Evolutionary conservation across 2,113 vertebrate genomes (phyloP), one percentile per base, ranked within the genome.

Genomic region (Vanacampus margaritifer): DNA sequence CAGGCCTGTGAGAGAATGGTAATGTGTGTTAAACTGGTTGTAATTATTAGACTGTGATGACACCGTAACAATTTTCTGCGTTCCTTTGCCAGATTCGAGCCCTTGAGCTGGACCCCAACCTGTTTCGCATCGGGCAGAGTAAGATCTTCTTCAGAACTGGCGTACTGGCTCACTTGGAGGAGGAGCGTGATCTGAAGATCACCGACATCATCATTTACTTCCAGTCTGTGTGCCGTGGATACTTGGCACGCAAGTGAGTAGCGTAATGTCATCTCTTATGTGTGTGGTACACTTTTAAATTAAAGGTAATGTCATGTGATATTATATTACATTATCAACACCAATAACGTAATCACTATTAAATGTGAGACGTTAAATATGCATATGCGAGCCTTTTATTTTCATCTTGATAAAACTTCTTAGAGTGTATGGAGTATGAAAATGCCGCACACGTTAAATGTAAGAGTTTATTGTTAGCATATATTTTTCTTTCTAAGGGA

Each of bases 81-180:
- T 77, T 24, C 0, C 3, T 63, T 51, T 50, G 26, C 68, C 67
- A 99, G 97, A 99, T 99, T 82, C 92, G 90, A 68, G 95, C 96
- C 24, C 89, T 99, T 75, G 97, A 98, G 81, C 76, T 99, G 82
- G 97, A 99, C 73, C 93, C 95, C 59, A 99, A 98, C 85, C 89
- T 99, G n/a, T 98, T 94, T 83, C 92, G 97, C 60, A 99, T 99
- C 32, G 97, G 97, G 59, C 97, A 99, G 88, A 99, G 97, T 87
- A 99, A 98, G 91, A 98, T 99, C 85, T 99, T 99, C 87, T 99
- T 99, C 90, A 93, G 97, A 81, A 95, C 97, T 1, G 97, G 97
- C 21, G 96, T 99, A 50, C 75, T 99, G 90, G 97, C 97, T 32
- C 97, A 99, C 66, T 88, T 99, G 76, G 97, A 99, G 68, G 97